Evolutionary conservation across 2,888 invertebrate species (phyloP).

Genomic region (Brachylomia viminalis): DNA sequence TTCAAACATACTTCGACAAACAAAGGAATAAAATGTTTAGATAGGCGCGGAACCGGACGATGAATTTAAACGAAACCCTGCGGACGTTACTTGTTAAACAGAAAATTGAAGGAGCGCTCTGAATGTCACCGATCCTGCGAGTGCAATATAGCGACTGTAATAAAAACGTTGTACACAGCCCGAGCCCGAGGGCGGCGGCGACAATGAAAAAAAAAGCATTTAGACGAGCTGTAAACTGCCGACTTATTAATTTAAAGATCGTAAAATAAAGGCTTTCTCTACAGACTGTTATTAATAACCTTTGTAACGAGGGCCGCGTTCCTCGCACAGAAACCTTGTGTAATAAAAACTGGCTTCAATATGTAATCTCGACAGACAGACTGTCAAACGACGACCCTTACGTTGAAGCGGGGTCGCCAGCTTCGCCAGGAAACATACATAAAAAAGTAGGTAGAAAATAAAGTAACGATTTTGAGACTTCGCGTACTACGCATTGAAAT

Average conservation of each 20-base stretch:
- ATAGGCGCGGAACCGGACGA: slow-evolving; percentile 47
- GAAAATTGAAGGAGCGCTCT: slow-evolving; percentile 66
- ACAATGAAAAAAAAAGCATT: slow-evolving; percentile 77
- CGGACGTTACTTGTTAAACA: slow-evolving; percentile 59
- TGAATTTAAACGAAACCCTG: slow-evolving; percentile 67
- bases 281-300: slow-evolving; percentile 73
- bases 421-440: slow-evolving; percentile 32
- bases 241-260: slow-evolving; percentile 79
- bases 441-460: background rate
- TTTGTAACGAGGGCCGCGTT: slow-evolving; percentile 71
- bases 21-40: slow-evolving; percentile 54
- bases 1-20: slow-evolving; percentile 44
- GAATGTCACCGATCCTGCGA: slow-evolving; percentile 64
- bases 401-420: slow-evolving; percentile 55
- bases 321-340: slow-evolving; percentile 65
- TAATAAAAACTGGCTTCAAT: slow-evolving; percentile 68
- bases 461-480: background rate
- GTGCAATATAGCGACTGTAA: slow-evolving; percentile 67
- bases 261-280: slow-evolving; percentile 74
- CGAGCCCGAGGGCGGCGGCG: slow-evolving; percentile 59
- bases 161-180: slow-evolving; percentile 76
- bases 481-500: background rate
- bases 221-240: slow-evolving; percentile 75
- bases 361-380: slow-evolving; percentile 67
- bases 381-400: slow-evolving; percentile 66